phyloP scores from a whole-genome alignment of 2,888 invertebrate genomes.

The Drosophila ochracea region DNA sequence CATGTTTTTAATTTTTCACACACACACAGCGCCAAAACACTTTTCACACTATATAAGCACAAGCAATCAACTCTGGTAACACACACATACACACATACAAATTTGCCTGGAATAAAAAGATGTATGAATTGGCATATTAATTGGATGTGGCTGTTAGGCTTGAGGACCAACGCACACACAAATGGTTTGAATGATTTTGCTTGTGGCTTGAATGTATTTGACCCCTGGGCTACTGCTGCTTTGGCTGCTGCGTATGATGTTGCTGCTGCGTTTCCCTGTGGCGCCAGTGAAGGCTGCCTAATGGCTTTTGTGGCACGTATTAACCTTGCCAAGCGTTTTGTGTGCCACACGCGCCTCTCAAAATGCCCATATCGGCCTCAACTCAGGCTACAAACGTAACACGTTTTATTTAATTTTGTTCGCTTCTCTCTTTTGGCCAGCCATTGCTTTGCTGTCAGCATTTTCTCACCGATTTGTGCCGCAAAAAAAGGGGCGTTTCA shows the following conservation, averaged over 20 bases:
- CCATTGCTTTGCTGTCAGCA: constrained; percentile 68
- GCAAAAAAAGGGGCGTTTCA: constrained; percentile 51
- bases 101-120: constrained; percentile 62
- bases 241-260: constrained; percentile 18
- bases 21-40: constrained; percentile 51
- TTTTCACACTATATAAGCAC: constrained; percentile 29
- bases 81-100: not conserved
- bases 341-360: constrained; percentile 49
- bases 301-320: constrained; percentile 75
- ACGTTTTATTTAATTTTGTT: constrained; percentile 77
- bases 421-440: constrained; percentile 35
- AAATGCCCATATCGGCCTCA: constrained; percentile 39
- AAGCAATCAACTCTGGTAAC: constrained; percentile 33
- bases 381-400: constrained; percentile 70
- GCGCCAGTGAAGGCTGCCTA: constrained; percentile 48
- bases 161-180: constrained; percentile 39
- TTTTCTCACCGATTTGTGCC: constrained; percentile 73
- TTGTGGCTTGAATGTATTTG: constrained; percentile 54
- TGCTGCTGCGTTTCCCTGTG: constrained; percentile 21
- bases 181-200: constrained; percentile 64
- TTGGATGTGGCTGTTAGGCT: constrained; percentile 49
- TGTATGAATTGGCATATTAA: constrained; percentile 70
- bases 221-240: constrained; percentile 46
- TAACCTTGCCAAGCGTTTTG: constrained; percentile 65
- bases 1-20: constrained; percentile 84